phyloP scores from a whole-genome alignment of 2,888 invertebrate genomes.

The Iphiclides podalirius region DNA sequence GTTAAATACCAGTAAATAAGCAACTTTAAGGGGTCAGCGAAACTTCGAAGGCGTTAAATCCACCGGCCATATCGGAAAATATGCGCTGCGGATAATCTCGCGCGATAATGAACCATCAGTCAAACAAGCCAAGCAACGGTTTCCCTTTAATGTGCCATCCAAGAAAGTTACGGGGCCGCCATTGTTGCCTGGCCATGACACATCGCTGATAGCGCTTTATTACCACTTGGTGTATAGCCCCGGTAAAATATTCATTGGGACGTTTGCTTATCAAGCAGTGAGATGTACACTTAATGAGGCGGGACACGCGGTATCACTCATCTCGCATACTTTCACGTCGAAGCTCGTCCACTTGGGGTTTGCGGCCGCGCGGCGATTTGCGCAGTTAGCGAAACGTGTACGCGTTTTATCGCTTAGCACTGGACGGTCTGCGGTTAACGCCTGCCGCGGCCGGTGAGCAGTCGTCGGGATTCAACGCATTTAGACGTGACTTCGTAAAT shows the following conservation, averaged over 20 bases:
- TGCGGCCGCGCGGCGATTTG: conserved; percentile 13
- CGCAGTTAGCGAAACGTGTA: conserved; percentile 5
- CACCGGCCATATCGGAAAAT: background rate
- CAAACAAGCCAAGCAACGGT: background rate
- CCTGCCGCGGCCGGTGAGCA: background rate
- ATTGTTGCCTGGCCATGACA: conserved; percentile 1
- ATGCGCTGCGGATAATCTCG: background rate
- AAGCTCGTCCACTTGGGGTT: no score
- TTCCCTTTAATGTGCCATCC: background rate
- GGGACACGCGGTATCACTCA: conserved; percentile 24
- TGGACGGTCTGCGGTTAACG: background rate
- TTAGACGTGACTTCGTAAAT: no score
- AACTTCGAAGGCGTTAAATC: background rate
- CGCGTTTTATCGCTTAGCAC: conserved; percentile 4
- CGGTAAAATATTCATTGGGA: conserved; percentile 20
- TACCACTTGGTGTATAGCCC: conserved; percentile 12
- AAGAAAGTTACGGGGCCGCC: background rate
- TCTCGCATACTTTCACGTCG: conserved; percentile 27
- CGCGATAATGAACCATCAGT: background rate
- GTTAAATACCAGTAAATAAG: no score
- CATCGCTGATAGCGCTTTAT: conserved; percentile 18
- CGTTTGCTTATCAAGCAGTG: conserved; percentile 19
- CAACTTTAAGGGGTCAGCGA: no score
- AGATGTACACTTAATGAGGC: conserved; percentile 25
- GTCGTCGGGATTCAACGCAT: no score